Conservation (phyloP, 2,113 vertebrate species). For the Brachypteracias leptosomus region DNA sequence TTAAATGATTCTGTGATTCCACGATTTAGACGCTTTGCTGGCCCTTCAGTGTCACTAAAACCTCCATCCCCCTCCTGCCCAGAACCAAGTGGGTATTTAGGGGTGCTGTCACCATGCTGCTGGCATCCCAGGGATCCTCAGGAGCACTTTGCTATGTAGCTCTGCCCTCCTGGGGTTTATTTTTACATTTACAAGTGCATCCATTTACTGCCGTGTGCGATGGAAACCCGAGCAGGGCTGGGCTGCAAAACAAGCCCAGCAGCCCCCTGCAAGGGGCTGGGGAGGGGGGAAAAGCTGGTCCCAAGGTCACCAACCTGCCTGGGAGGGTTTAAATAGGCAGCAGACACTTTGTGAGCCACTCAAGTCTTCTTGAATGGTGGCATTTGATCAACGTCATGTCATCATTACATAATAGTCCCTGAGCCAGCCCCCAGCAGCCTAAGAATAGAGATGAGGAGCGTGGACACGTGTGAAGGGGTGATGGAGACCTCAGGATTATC, state of each 20-base stretch:
- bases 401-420: not conserved
- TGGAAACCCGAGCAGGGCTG: not conserved
- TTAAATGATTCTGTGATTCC: too few relatives aligned
- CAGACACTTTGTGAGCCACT: not conserved
- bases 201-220: not conserved
- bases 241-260: not conserved
- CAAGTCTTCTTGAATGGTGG: not conserved
- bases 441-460: not conserved
- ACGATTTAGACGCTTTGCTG: not conserved
- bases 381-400: not conserved
- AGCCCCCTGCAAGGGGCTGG: not conserved
- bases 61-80: not conserved
- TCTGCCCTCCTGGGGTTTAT: constrained; percentile 36
- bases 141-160: not conserved
- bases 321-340: not conserved
- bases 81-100: not conserved
- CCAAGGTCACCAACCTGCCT: not conserved
- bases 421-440: not conserved
- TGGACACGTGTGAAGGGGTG: not conserved
- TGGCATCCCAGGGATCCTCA: constrained; percentile 22
- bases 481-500: not conserved
- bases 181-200: constrained; percentile 63
- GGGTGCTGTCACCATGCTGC: not conserved
- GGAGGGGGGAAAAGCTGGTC: not conserved
- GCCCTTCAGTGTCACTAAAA: not conserved